These are phyloP conservation scores for Stenchaetothrips biformis DNA, from an alignment of 2,888 invertebrate genomes.

Conservation along the genomic window DNA sequence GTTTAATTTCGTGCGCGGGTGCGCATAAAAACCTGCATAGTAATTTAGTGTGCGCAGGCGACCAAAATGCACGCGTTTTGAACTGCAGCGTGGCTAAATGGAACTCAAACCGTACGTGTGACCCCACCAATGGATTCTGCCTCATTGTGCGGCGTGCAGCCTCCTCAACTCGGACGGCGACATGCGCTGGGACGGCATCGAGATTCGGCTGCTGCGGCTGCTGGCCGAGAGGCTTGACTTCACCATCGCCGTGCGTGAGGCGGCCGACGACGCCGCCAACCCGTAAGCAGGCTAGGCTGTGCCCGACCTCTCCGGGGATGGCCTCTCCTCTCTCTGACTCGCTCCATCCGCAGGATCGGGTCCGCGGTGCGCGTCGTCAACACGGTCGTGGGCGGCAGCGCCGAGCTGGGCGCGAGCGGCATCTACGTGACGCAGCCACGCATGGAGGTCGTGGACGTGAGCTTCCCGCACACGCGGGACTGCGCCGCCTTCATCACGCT, in stretches of 20 bases:
- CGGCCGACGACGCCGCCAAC: constrained; percentile 35
- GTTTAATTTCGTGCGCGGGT: too few relatives aligned
- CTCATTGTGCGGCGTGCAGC: not conserved
- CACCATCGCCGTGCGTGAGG: constrained; percentile 61
- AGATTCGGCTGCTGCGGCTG: constrained; percentile 60
- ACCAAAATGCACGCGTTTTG: too few relatives aligned
- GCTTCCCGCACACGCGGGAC: constrained; percentile 46
- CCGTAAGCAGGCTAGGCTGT: not conserved
- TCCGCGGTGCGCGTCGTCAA: constrained; percentile 57
- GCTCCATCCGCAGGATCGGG: constrained; percentile 40
- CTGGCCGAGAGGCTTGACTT: constrained; percentile 64
- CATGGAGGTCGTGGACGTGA: not conserved
- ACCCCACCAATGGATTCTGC: too few relatives aligned
- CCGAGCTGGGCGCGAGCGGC: constrained; percentile 69
- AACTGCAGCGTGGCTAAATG: too few relatives aligned
- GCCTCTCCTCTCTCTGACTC: not conserved
- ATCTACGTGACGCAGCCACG: constrained; percentile 55
- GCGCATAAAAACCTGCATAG: too few relatives aligned
- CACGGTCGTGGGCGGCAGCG: constrained; percentile 52
- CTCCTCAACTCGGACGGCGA: constrained; percentile 24
- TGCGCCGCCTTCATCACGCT: constrained; percentile 73
- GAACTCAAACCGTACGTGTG: too few relatives aligned
- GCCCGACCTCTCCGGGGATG: too few relatives aligned
- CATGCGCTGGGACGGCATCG: constrained; percentile 66
- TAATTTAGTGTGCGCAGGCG: too few relatives aligned